Evolutionary conservation across 2,888 invertebrate genomes (phyloP), one percentile per base, ranked within the genome.

Genomic region (Kuschelorhynchus macadamiae): DNA sequence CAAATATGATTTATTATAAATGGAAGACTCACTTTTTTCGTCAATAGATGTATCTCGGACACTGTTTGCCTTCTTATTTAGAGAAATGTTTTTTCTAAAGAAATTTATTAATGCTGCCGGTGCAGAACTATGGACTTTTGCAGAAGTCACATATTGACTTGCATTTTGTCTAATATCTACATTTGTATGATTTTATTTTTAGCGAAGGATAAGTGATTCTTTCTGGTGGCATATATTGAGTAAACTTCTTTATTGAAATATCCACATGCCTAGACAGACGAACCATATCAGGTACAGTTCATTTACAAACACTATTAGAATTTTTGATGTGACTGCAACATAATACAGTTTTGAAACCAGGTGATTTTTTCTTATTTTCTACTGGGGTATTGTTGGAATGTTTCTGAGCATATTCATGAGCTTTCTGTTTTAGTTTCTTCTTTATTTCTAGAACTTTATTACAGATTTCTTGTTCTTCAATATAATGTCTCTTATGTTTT

Each of bases 251-350:
- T n/a, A 56, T 32, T n/a, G 56, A 44, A 2, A 44, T 56, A 44
- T 56, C 56, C 7, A 32, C 32, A 32, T 32, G 44, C 18, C 42
- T 56, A 11, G 56, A 56, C 42, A 56, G 56, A 12, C 44, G 56
- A n/a, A 56, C 32, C 17, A 44, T 30, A 42, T 56, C 56, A n/a
- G 56, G 41, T n/a, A 21, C 9, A 25, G 20, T 53, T 41, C 39
- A 39, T 25, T 39, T 20, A 25, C 53, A 39, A n/a, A 53, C 12
- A 21, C 20, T 25, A 33, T 53, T 41, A 20, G 39, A 53, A 16
- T 25, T 53, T 41, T 53, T 53, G 16, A 53, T 20, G 20, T 53
- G 53, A 21, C 41, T 41, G 39, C 25, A 53, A 21, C 25, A 39
- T n/a, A 53, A 53, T 12, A 53, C 41, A 41, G 16, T 41, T 41